phyloP scores from a whole-genome alignment of 2,113 vertebrate genomes.

The Sclerurus mexicanus region DNA sequence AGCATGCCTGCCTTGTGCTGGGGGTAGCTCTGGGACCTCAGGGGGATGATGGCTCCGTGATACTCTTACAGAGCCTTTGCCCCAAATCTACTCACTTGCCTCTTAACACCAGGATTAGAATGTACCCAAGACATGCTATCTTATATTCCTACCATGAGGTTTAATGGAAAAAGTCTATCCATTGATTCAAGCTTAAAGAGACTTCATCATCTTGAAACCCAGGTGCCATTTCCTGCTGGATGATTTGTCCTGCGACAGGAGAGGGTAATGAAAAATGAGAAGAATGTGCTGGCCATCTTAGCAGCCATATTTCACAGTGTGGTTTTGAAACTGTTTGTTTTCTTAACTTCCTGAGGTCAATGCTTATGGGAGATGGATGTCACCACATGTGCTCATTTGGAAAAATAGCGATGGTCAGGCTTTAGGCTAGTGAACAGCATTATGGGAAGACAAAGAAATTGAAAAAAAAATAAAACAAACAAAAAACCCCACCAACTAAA shows the following conservation, averaged over 20 bases:
- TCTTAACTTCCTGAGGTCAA: conserved; percentile 65
- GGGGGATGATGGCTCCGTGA: fast-evolving
- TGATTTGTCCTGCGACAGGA: conserved; percentile 39
- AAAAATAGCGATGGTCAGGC: not conserved
- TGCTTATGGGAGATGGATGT: conserved; percentile 52
- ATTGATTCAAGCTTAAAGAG: not conserved
- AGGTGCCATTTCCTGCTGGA: not conserved
- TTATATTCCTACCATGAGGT: not conserved
- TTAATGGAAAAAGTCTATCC: not conserved
- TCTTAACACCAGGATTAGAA: not conserved
- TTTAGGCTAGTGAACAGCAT: not conserved
- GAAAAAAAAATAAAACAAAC: not conserved
- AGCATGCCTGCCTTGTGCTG: not conserved
- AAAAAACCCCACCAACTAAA: not conserved
- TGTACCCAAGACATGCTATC: not conserved
- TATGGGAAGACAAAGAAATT: not conserved
- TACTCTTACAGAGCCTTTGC: not conserved
- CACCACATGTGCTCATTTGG: conserved; percentile 49
- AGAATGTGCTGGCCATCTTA: conserved; percentile 51
- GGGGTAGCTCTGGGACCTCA: not conserved
- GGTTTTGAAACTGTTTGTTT: conserved; percentile 64
- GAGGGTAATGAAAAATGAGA: conserved; percentile 50
- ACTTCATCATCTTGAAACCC: not conserved
- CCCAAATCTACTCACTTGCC: not conserved
- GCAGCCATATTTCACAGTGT: conserved; percentile 55